Conservation (phyloP, 2,797 vertebrate species). For the Micrastur ruficollis region DNA sequence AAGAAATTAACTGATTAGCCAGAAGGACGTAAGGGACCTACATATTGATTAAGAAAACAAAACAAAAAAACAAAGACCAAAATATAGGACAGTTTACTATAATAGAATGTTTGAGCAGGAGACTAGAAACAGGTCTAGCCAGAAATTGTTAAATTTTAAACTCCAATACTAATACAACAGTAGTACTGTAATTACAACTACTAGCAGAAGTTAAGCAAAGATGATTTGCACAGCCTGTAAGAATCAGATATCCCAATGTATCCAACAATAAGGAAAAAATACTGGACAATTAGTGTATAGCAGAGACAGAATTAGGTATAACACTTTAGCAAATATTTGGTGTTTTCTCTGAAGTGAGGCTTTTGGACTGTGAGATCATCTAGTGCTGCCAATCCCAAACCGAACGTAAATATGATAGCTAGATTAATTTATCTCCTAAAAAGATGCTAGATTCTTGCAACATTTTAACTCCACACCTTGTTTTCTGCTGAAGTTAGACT, state of each 20-base stretch:
- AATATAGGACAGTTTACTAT: not conserved
- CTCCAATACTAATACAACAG: not conserved
- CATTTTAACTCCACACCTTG: not conserved
- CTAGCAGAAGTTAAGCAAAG: not conserved
- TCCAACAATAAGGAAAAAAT: not conserved
- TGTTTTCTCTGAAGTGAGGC: not conserved
- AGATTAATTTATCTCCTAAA: not conserved
- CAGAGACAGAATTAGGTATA: not conserved
- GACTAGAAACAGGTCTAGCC: not conserved
- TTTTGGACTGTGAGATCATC: not conserved
- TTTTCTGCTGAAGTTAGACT: not conserved
- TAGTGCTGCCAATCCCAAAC: not conserved
- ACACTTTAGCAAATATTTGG: not conserved
- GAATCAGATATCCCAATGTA: not conserved
- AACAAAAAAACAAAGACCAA: not conserved
- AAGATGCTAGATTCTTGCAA: not conserved
- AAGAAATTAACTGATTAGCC: not conserved
- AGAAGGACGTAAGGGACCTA: not conserved
- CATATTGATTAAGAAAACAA: not conserved
- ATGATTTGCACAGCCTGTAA: not conserved
- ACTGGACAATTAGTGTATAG: not conserved
- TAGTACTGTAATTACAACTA: not conserved
- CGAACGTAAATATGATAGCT: not conserved
- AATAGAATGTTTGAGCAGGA: not conserved
- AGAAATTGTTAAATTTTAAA: not conserved